Conservation (phyloP, 2,113 vertebrate genomes). For the Thinocorus orbignyianus region DNA sequence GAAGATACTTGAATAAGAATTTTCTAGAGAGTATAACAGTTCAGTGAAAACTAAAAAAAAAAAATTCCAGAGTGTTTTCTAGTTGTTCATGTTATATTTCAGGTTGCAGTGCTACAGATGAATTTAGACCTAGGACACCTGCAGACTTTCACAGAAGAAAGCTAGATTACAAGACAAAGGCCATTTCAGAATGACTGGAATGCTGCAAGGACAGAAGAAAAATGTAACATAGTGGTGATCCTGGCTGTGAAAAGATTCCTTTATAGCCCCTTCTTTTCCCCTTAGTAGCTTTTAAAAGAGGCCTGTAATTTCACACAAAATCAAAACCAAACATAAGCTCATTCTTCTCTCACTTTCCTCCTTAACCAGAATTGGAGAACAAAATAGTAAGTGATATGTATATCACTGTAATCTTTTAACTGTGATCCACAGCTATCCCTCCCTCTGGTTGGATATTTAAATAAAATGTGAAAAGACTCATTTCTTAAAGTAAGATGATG, state of each 20-base stretch:
- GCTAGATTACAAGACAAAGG: not conserved
- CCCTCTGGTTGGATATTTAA: not conserved
- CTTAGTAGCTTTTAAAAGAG: not conserved
- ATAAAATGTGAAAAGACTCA: conserved; percentile 1
- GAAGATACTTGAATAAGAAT: not conserved
- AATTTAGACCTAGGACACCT: not conserved
- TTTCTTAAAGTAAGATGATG: not conserved
- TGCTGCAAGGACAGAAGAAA: not conserved
- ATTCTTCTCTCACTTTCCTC: not conserved
- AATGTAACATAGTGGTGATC: not conserved
- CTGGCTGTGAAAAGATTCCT: not conserved
- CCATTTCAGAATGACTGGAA: not conserved
- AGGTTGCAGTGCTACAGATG: not conserved
- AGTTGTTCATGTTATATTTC: not conserved
- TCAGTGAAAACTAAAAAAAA: not conserved
- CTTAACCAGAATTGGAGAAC: conserved; percentile 1
- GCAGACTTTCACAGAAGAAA: not conserved
- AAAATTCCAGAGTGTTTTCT: not conserved
- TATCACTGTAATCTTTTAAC: not conserved
- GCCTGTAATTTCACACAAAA: not conserved
- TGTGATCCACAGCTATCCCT: not conserved
- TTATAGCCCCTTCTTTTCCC: not conserved
- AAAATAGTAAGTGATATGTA: not conserved
- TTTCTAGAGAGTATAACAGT: not conserved
- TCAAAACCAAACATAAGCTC: not conserved